Base-by-base conservation (phyloP, 2,113 vertebrate species). In the Marmota flaviventris region DNA sequence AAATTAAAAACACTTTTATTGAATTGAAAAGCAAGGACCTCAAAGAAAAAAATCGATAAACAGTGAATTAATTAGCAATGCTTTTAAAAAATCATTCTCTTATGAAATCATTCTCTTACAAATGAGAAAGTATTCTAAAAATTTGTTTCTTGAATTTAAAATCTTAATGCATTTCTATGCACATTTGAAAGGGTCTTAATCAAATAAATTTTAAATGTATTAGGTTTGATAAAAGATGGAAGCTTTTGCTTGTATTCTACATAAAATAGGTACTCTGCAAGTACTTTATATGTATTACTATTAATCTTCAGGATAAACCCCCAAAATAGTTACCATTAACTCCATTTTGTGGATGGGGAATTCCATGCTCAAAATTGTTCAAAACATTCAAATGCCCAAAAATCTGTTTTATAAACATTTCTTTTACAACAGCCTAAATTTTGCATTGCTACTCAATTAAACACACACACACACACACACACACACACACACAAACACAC, bases 11-110 rank as follows among this genome's bases (percentile, higher is more conserved):
- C 11, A 56, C 13, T 90, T 93, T 27, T 63, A 87, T 51, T 97
- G 81, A 93, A 79, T 25, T 81, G n/a, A 94, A 79, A 93, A 87
- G 78, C 24, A 89, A 81, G 56, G 8, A 95, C 56, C 56, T 90
- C 85, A 85, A 85, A 51, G 53, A 89, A 92, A 95, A 95, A 95
- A 95, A 72, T 95, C 27, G 58, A 86, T 94, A 70, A 73, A 61
- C 18, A 69, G 81, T 86, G 32, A 95, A 69, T 88, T 75, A 93
- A 93, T 86, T 70, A 94, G 20, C 48, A 63, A 63, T 84, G 92
- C 12, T 48, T 70, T 92, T 56, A 63, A 25, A 58, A 83, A 78
- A 77, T 85, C 48, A 85, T n/a, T 93, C 22, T 65, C 12, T 92
- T 83, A 51, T 25, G 25, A 83, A 78, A 72, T 91, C 51, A 88